Conservation (phyloP, 2,888 invertebrate species). For the Drosophila paranaensis region DNA sequence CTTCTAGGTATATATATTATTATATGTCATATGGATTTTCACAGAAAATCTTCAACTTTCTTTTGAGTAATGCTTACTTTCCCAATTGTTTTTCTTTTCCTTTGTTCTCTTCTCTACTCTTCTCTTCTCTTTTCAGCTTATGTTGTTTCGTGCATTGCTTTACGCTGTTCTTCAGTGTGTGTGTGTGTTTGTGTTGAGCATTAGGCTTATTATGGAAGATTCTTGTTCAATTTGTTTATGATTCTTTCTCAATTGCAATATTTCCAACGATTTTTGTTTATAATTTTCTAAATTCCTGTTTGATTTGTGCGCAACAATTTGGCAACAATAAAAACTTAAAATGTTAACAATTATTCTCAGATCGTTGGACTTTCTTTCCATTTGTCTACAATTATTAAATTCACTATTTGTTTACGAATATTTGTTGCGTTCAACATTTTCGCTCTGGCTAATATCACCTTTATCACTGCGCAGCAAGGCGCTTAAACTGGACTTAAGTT, state of each 20-base stretch:
- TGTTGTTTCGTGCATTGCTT: constrained; percentile 40
- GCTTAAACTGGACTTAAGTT: constrained; percentile 65
- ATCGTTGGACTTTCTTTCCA: constrained; percentile 64
- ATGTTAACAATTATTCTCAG: constrained; percentile 58
- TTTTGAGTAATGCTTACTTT: constrained; percentile 74
- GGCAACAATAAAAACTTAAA: constrained; percentile 60
- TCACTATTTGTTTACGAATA: constrained; percentile 74
- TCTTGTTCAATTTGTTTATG: constrained; percentile 28
- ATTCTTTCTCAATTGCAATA: constrained; percentile 1
- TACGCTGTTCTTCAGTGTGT: constrained; percentile 19
- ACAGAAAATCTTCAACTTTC: constrained; percentile 78
- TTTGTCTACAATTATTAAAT: constrained; percentile 56
- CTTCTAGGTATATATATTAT: constrained; percentile 48
- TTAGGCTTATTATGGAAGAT: constrained; percentile 67
- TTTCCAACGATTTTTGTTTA: constrained; percentile 47
- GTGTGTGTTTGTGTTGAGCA: constrained; percentile 66
- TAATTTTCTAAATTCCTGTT: constrained; percentile 27
- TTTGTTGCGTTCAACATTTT: constrained; percentile 24
- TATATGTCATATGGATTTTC: constrained; percentile 71
- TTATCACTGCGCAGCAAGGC: constrained; percentile 65
- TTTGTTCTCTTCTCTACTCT: constrained; percentile 21
- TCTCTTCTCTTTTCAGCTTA: constrained; percentile 3
- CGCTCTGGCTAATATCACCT: constrained; percentile 74
- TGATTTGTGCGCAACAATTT: constrained; percentile 65
- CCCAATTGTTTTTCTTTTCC: constrained; percentile 53